Percentiles rank a stretch among this genome's conserved stretches.
phyloP scores from a whole-genome alignment of 2,888 invertebrate genomes.

The Chalcis sispes region DNA sequence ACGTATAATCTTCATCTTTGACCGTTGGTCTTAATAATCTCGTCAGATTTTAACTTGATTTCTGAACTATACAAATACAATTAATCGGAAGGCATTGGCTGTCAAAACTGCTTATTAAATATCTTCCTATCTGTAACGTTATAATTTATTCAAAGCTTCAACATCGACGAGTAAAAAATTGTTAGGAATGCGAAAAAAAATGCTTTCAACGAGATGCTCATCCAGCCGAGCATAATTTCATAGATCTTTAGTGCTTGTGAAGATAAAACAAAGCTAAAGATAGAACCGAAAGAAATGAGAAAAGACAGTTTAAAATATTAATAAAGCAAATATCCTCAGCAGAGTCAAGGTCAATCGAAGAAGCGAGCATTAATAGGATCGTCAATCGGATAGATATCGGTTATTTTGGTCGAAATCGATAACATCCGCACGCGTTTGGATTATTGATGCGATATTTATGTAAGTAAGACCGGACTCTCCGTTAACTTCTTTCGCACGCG shows the following conservation, averaged over 20 bases:
- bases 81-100: not conserved
- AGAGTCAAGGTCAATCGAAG: constrained; percentile 5
- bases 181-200: constrained; percentile 31
- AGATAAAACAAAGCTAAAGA: not conserved
- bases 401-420: constrained; percentile 61
- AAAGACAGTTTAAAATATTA: constrained; percentile 16
- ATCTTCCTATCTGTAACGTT: not conserved
- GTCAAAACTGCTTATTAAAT: constrained; percentile 16
- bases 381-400: constrained; percentile 29
- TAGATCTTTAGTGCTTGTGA: not conserved
- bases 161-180: not conserved
- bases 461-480: constrained; percentile 56
- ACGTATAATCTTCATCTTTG: no score
- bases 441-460: constrained; percentile 73
- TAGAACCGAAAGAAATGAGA: not conserved
- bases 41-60: not conserved
- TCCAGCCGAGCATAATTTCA: not conserved
- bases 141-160: constrained; percentile 26
- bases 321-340: constrained; percentile 38
- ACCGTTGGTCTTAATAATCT: no score
- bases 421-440: constrained; percentile 61
- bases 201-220: not conserved
- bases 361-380: constrained; percentile 28
- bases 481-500: constrained; percentile 9
- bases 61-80: not conserved